Evolutionary conservation across 2,888 invertebrate species (phyloP).

Genomic region (Chorisops tibialis): DNA sequence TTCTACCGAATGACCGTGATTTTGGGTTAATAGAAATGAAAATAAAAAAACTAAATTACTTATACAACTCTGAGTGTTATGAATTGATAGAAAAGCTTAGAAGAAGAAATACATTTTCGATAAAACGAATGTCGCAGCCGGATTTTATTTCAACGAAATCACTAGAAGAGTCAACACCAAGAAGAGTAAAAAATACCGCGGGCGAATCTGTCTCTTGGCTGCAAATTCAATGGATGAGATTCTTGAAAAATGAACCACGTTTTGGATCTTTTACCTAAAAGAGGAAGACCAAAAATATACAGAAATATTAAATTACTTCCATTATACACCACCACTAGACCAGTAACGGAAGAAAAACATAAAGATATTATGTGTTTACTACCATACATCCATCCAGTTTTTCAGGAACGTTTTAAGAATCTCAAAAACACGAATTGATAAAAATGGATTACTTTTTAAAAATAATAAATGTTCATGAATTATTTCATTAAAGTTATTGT

Average conservation of each 20-base stretch:
- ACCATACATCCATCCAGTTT: background rate
- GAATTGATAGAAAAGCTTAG: background rate
- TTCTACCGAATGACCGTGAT: too few species aligned
- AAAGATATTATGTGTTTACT: background rate
- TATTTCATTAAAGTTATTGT: too few species aligned
- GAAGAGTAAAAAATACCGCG: background rate
- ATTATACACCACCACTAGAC: background rate
- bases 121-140: background rate
- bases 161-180: background rate
- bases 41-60: too few species aligned
- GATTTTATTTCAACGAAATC: too few species aligned
- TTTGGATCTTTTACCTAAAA: too few species aligned
- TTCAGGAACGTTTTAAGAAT: background rate
- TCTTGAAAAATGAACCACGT: too few species aligned
- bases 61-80: background rate
- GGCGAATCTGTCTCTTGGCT: too few species aligned
- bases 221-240: too few species aligned
- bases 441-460: constrained; percentile 18
- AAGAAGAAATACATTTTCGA: background rate
- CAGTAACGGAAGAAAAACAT: too few species aligned
- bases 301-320: background rate
- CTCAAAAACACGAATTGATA: constrained; percentile 3
- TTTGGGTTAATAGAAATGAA: too few species aligned
- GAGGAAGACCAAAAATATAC: too few species aligned
- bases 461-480: constrained; percentile 9